Evolutionary conservation across 2,888 invertebrate species (phyloP).

Genomic region (Ophraella communa): DNA sequence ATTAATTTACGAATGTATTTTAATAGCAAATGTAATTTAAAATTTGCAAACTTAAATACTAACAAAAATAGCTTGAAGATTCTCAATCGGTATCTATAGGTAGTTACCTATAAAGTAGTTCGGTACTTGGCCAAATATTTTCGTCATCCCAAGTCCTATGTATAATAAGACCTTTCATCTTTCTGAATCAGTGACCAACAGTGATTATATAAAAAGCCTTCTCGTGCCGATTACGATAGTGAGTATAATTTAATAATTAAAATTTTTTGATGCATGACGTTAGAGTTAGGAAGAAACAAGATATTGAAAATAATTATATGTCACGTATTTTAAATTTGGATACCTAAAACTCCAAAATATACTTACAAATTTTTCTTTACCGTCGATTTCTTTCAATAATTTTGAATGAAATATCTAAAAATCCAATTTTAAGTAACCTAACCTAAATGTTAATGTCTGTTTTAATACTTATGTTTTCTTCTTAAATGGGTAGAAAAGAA

Average conservation of each 20-base stretch:
- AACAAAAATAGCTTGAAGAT: background rate
- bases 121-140: conserved; percentile 9
- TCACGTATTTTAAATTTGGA: conserved; percentile 9
- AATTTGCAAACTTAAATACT: no score
- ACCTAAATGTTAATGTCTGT: no score
- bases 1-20: no score
- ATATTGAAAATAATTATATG: conserved; percentile 12
- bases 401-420: no score
- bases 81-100: background rate
- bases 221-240: conserved; percentile 39
- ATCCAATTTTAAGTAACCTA: no score
- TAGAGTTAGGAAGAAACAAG: conserved; percentile 33
- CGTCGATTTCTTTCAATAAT: no score
- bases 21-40: no score
- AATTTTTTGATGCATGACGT: conserved; percentile 38
- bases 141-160: conserved; percentile 36
- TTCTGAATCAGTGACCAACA: conserved; percentile 46
- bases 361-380: no score
- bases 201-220: conserved; percentile 47
- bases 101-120: no score
- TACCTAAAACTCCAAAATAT: no score
- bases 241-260: conserved; percentile 19
- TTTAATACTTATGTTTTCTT: no score
- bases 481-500: no score
- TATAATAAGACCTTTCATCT: conserved; percentile 41